Base-by-base conservation (phyloP, 2,888 invertebrate species). In the Drosophila merina region DNA sequence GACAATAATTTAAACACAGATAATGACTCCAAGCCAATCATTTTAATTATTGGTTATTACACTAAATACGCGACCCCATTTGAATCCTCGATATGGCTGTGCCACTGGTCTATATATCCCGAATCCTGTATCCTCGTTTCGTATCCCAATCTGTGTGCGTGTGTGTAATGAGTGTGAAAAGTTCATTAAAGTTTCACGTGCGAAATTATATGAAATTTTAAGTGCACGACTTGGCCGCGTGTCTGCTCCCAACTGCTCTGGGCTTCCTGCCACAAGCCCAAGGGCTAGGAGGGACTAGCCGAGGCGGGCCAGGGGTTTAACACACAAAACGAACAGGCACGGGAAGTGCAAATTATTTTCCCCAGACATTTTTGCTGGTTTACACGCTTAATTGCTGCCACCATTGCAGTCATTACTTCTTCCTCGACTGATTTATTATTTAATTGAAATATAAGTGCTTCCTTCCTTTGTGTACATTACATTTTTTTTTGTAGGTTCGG, bases 181-280 rank as follows among this genome's bases (percentile, higher is more conserved):
- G 77, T 83, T 83, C 88, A 83, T 83, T 86, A 83, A 83, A 88
- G 64, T 86, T 83, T 83, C 86, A 83, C 86, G 88, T 83, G 86
- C 57, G 68, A 88, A 80, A 75, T 82, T 86, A 72, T 74, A 64
- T 71, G 70, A 68, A 70, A 79, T 85, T 85, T 86, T 79, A 86
- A 86, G 75, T 73, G 75, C 83, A 58, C 52, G 72, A 76, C 69
- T 73, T 84, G 57, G 12, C 44, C 12, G 67, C 48, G 55, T 25
- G 47, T 42, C 66, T 33, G 38, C 26, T 44, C n/a, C 28, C 50
- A 59, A 49, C 48, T 30, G 48, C 59, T 66, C 10, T 30, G 20
- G 38, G 45, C 64, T 31, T 64, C 51, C 64, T 47, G 62, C 33
- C 44, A 28, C 57, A 10, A 12, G n/a, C 10, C 44, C 3, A 5